phyloP scores from a whole-genome alignment of 37 sponge, comb jelly and placozoan genomes.

The Ephydatia muelleri region DNA sequence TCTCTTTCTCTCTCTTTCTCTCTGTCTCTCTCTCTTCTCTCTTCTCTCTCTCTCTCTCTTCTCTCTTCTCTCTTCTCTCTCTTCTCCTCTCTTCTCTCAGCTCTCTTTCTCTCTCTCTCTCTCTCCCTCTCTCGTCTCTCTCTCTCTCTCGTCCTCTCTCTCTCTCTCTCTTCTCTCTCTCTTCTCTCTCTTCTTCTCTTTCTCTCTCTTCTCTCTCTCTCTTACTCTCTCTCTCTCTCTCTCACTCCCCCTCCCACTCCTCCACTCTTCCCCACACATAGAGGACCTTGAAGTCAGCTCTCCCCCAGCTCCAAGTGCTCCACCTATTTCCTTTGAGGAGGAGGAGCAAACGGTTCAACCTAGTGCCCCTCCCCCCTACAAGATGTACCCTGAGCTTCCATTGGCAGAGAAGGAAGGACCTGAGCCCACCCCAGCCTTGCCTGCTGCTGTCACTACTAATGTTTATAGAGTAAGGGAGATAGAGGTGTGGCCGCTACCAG shows the following conservation, averaged over 20 bases:
- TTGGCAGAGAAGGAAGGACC: not conserved
- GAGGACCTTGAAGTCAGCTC: not conserved
- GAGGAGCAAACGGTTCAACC: not conserved
- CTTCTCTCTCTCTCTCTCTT: not conserved
- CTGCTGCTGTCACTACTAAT: not conserved
- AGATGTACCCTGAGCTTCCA: not conserved
- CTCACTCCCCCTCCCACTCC: not conserved
- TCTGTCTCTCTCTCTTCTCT: constrained; percentile 35
- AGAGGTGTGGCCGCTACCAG: not conserved
- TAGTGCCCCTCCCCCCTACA: not conserved
- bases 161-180: constrained; percentile 3
- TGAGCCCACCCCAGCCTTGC: not conserved
- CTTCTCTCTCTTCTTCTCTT: not conserved
- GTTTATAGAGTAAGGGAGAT: not conserved
- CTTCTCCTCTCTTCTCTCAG: no score
- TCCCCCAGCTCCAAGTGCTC: not conserved
- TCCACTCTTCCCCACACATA: not conserved
- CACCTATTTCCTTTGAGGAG: not conserved
- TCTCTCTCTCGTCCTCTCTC: not conserved
- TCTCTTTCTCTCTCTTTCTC: constrained; percentile 16
- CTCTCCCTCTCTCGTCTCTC: no score
- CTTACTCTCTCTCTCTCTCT: not conserved
- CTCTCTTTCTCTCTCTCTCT: no score
- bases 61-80: not conserved
- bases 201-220: not conserved